Base-by-base conservation (phyloP, 2,888 invertebrate genomes). In the Cryptophagus acutangulus region DNA sequence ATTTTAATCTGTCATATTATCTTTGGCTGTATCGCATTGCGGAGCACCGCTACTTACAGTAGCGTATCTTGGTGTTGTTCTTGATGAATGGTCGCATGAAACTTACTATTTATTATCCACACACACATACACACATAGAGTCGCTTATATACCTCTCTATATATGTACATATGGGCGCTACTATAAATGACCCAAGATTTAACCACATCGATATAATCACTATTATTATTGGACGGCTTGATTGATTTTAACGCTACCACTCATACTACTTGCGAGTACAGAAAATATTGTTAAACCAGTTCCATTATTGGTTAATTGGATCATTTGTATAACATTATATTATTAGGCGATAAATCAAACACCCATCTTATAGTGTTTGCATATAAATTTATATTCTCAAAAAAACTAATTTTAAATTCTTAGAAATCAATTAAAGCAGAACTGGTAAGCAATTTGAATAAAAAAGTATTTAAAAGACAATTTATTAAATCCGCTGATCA, bases 301-400 rank as follows among this genome's bases (percentile, higher is more conserved):
- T 44, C 55, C 46, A 55, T 55, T 54, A 54, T 51, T 48, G 48
- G n/a, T 47, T 55, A 55, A 57, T 56, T 50, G 54, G 47, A 40
- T 51, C 51, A 57, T 55, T 57, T 56, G 54, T 57, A 54, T 46
- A 45, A 55, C 55, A 54, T 49, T 43, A 42, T 41, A 35, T 56
- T 48, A 55, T 56, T 56, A 52, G 45, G 52, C 43, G 41, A 46
- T 57, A 57, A 57, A 57, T 57, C 57, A 57, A 53, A 50, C 35
- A n/a, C n/a, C n/a, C n/a, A n/a, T n/a, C n/a, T n/a, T n/a, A n/a
- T n/a, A n/a, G n/a, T n/a, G n/a, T n/a, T n/a, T n/a, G n/a, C n/a
- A n/a, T n/a, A n/a, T n/a, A n/a, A n/a, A n/a, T n/a, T n/a, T n/a
- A n/a, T n/a, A n/a, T n/a, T n/a, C n/a, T n/a, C n/a, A n/a, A n/a